phyloP scores from a whole-genome alignment of 2,113 vertebrate species.

The Alligator sinensis region DNA sequence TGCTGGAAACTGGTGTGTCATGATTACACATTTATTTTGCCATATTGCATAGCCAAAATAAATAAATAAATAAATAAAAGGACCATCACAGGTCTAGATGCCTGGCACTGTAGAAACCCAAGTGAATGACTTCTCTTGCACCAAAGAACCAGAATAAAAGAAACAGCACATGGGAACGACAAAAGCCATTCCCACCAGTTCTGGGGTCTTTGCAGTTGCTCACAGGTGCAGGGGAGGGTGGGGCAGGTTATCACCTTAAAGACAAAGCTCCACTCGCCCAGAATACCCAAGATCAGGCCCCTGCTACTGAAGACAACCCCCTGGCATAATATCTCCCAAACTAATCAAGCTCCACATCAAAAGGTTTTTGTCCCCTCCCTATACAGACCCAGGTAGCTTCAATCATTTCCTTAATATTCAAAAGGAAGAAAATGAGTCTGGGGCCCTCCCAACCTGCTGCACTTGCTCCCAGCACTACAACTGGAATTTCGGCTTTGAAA shows the following conservation, averaged over 20 bases:
- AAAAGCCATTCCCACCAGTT: background rate
- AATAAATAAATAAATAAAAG: background rate
- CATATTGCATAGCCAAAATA: background rate
- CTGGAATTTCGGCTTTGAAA: slow-evolving; percentile 43
- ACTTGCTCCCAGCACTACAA: background rate
- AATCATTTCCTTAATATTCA: background rate
- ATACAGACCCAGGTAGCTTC: background rate
- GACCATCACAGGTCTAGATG: too few relatives aligned
- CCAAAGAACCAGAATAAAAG: background rate
- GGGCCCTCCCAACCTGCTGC: slow-evolving; percentile 30
- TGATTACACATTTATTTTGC: fast-evolving
- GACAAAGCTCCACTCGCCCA: too few relatives aligned
- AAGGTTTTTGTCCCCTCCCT: too few relatives aligned
- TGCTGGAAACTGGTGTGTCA: background rate
- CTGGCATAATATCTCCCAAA: too few relatives aligned
- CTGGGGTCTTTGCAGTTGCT: background rate
- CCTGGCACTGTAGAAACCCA: fast-evolving
- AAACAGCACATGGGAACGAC: background rate
- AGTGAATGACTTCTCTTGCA: fast-evolving
- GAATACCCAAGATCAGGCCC: too few relatives aligned
- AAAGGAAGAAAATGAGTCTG: slow-evolving; percentile 10
- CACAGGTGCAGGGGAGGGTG: too few relatives aligned
- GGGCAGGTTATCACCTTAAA: too few relatives aligned
- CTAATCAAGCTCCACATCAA: too few relatives aligned
- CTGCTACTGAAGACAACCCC: too few relatives aligned